Evolutionary conservation across 1,140 invertebrate genomes (phyloP), one percentile per base, ranked within the genome.

Genomic region (Papilio dardanus): DNA sequence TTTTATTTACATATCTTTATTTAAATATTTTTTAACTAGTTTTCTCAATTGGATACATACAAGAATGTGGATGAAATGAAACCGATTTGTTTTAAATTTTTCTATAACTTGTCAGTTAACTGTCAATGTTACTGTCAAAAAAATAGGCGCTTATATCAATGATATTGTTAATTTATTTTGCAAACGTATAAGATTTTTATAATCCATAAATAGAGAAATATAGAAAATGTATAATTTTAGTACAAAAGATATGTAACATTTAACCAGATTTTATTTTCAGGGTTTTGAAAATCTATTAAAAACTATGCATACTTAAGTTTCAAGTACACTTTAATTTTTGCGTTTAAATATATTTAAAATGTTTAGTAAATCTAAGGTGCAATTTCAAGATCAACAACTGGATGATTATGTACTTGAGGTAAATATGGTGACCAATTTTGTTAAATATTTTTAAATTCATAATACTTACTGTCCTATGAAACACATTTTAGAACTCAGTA

Each of bases 401-500:
- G 91, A 92, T 75, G 91, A 92, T 66, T 92, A 92, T 83, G 84
- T 91, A 46, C 82, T 92, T 30, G 91, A 92, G 87, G 91, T 91
- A 86, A 76, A 58, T 68, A 66, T 74, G n/a, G n/a, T n/a, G n/a
- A n/a, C n/a, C n/a, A n/a, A n/a, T 50, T 69, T 40, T 69, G 24
- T 69, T 74, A 8, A 66, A 24, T 3, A 62, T 71, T 24, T 54
- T 42, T 67, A 54, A 40, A 31, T 71, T 46, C 74, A 69, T 71
- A n/a, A n/a, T n/a, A n/a, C n/a, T n/a, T n/a, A n/a, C n/a, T n/a
- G n/a, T n/a, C n/a, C n/a, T n/a, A n/a, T n/a, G n/a, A n/a, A n/a
- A n/a, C n/a, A 35, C 74, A 24, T 92, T 93, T 71, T 78, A 95
- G 94, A 95, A 94, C 81, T 94, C 94, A 42, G 95, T 95, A 2